A percentile compares a stretch with the other conserved stretches of the same genome.
phyloP scores from a whole-genome alignment of 2,888 invertebrate species.

The Adelphocoris suturalis region DNA sequence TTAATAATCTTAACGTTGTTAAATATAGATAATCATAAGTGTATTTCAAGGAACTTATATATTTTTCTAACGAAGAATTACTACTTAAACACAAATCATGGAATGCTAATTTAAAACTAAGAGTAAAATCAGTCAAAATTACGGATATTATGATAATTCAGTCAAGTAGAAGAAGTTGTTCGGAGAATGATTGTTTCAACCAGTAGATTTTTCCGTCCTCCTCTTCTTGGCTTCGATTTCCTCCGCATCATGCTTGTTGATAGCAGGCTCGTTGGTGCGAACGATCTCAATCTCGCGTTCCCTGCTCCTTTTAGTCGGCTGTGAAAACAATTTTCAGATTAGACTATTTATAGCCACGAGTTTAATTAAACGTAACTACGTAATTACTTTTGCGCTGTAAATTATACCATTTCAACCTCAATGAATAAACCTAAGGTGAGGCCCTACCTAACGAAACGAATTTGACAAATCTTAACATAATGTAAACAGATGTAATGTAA shows the following conservation, averaged over 20 bases:
- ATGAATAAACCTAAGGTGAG: too few relatives aligned
- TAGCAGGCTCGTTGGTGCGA: conserved; percentile 44
- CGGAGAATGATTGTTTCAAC: not conserved
- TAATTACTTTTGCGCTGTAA: too few relatives aligned
- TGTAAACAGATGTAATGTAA: too few relatives aligned
- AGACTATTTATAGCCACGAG: too few relatives aligned
- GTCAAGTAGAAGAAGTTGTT: not conserved
- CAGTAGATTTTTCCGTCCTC: conserved; percentile 32
- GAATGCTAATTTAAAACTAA: not conserved
- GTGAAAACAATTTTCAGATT: not conserved
- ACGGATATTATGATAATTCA: not conserved
- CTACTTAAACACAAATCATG: not conserved
- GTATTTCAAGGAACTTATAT: too few relatives aligned
- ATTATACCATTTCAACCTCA: too few relatives aligned
- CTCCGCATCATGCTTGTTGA: conserved; percentile 23
- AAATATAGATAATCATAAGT: too few relatives aligned
- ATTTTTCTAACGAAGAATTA: too few relatives aligned
- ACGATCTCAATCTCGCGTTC: conserved; percentile 56
- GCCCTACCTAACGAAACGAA: too few relatives aligned
- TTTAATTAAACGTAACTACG: too few relatives aligned
- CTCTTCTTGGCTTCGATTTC: conserved; percentile 55
- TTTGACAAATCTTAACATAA: too few relatives aligned
- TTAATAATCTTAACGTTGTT: too few relatives aligned
- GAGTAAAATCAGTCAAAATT: not conserved
- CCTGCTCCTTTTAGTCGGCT: conserved; percentile 41